Percentiles rank a stretch among this genome's conserved stretches.
These are phyloP conservation scores for Parazoanthus darwini DNA, from an alignment of 92 coral and sea anemone genomes.

Conservation along the genomic window DNA sequence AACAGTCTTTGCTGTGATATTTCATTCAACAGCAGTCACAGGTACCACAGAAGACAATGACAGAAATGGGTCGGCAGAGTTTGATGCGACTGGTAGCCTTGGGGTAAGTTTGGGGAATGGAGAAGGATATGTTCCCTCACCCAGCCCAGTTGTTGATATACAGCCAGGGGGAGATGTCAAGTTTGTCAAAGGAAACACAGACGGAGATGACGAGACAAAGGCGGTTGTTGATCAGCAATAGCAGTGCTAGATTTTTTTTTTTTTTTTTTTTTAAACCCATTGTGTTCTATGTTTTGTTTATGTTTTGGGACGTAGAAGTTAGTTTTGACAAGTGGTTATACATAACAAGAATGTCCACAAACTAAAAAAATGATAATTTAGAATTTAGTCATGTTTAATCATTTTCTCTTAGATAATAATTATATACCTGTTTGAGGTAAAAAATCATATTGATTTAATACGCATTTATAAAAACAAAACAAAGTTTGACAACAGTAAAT, in stretches of 20 bases:
- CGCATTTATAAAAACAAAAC: neutral
- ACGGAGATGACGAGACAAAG: constrained; percentile 16
- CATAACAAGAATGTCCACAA: neutral
- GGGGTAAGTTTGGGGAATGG: constrained; percentile 77
- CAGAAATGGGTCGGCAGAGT: neutral
- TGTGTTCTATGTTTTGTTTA: neutral
- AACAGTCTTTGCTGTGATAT: neutral
- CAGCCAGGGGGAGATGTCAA: constrained; percentile 78
- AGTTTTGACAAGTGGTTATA: neutral
- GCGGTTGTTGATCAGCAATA: constrained; percentile 14
- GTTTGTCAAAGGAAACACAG: constrained; percentile 62
- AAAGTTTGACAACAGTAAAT: neutral
- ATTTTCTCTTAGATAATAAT: neutral
- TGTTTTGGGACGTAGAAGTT: neutral
- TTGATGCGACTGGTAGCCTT: constrained; percentile 9
- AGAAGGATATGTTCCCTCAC: constrained; percentile 54
- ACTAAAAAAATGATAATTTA: neutral
- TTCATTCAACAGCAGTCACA: neutral
- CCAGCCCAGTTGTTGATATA: constrained; percentile 81
- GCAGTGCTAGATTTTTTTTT: neutral
- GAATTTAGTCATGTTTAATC: neutral
- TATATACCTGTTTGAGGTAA: neutral
- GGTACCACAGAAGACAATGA: neutral
- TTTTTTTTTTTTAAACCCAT: neutral
- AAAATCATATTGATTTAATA: neutral